A percentile compares a stretch with the other conserved stretches of the same genome.
Evolutionary conservation across 2,888 invertebrate species (phyloP).

Genomic region (Beris morrisii): DNA sequence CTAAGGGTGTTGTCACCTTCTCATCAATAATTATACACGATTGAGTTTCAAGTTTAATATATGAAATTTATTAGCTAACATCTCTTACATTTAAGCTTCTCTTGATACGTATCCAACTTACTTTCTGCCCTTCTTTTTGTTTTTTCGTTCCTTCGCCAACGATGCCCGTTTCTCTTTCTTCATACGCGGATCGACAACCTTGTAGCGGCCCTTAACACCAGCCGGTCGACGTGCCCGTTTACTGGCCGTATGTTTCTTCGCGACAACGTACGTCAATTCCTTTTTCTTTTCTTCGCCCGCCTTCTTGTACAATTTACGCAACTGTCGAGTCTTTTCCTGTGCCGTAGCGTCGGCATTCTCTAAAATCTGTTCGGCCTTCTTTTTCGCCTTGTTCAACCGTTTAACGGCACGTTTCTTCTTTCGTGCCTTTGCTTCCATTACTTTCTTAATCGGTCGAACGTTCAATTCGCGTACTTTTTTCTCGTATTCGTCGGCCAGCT

Average conservation of each 20-base stretch:
- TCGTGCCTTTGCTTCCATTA: constrained; percentile 95
- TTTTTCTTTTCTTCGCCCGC: constrained; percentile 82
- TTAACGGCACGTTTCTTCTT: constrained; percentile 89
- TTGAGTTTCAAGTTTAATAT: no score
- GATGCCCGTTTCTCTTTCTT: constrained; percentile 85
- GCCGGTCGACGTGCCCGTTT: constrained; percentile 77
- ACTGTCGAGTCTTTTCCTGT: constrained; percentile 87
- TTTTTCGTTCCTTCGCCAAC: constrained; percentile 44
- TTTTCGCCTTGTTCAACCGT: constrained; percentile 90
- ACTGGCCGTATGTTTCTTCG: constrained; percentile 81
- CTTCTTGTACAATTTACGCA: constrained; percentile 91
- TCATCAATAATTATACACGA: no score
- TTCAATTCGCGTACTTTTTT: constrained; percentile 83
- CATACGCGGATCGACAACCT: constrained; percentile 94
- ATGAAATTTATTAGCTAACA: no score
- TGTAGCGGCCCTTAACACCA: constrained; percentile 89
- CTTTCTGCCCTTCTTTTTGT: constrained; percentile 44
- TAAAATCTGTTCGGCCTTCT: constrained; percentile 91
- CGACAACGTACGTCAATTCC: constrained; percentile 90
- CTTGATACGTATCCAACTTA: no score
- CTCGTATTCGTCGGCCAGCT: constrained; percentile 82
- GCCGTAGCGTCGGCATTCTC: constrained; percentile 89
- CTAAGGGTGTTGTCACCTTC: no score
- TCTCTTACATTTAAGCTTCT: no score
- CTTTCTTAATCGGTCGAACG: constrained; percentile 94